Evolutionary conservation across 30 jellyfish, hydroid and myxozoan species (phyloP).

Genomic region (Haliclystus octoradiatus): DNA sequence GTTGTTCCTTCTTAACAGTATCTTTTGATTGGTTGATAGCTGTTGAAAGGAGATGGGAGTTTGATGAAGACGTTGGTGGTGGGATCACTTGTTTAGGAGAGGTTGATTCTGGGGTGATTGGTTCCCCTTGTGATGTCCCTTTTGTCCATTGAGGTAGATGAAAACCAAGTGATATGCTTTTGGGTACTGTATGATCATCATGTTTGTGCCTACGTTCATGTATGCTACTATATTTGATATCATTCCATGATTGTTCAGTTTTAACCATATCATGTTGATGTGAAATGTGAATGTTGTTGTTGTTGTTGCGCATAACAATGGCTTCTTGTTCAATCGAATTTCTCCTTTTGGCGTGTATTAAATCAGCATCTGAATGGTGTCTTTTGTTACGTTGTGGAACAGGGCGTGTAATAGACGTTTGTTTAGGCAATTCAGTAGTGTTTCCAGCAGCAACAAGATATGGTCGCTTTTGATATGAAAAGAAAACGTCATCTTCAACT

Average conservation of each 20-base stretch:
- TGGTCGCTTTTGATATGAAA: neutral
- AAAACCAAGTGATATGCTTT: neutral
- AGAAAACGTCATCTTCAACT: neutral
- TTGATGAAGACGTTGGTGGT: neutral
- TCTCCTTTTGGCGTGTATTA: neutral
- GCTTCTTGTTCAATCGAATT: neutral
- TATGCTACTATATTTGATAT: neutral
- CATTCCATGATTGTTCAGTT: neutral
- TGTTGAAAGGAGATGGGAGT: neutral
- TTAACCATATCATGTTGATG: neutral
- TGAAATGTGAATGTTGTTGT: neutral
- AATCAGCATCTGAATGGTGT: conserved; percentile 1
- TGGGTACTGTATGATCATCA: neutral
- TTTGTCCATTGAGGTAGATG: neutral
- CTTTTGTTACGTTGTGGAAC: neutral
- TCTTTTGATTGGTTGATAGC: neutral
- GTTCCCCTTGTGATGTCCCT: neutral
- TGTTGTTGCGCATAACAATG: neutral
- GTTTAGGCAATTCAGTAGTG: neutral
- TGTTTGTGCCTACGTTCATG: no score
- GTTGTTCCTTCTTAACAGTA: neutral
- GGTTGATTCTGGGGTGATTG: neutral
- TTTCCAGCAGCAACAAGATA: neutral
- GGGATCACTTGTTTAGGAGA: neutral
- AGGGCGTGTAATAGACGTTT: neutral